These are phyloP conservation scores for Odontamblyopus lacepedii DNA, from an alignment of 2,797 vertebrate genomes.

Conservation along the genomic window DNA sequence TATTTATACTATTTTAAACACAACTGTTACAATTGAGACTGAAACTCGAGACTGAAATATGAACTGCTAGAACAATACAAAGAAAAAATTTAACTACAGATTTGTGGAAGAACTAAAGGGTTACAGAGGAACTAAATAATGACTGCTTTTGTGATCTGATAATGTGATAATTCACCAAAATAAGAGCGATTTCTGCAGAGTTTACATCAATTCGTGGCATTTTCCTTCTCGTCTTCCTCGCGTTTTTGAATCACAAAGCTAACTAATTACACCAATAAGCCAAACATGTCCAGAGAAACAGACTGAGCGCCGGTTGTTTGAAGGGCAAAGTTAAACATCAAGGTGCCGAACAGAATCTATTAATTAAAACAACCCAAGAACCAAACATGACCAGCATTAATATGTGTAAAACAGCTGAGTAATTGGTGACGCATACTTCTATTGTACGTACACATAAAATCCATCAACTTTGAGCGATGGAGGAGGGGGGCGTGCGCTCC, in stretches of 20 bases:
- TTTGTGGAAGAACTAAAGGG: background rate
- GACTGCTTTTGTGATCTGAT: no score
- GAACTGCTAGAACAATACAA: background rate
- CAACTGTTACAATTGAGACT: background rate
- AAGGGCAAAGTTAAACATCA: conserved; percentile 23
- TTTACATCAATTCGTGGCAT: no score
- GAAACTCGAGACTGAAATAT: background rate
- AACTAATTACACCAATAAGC: no score
- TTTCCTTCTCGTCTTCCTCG: background rate
- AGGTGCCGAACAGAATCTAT: conserved; percentile 38
- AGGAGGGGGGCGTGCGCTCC: conserved; percentile 21
- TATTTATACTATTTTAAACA: background rate
- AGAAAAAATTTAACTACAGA: background rate
- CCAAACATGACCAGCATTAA: conserved; percentile 15
- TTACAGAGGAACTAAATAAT: no score
- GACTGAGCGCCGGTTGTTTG: conserved; percentile 17
- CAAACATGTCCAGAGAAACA: conserved; percentile 13
- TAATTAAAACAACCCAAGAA: conserved; percentile 37
- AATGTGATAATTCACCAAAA: no score
- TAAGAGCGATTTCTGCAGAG: no score
- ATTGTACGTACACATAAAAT: conserved; percentile 5
- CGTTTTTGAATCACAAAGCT: background rate
- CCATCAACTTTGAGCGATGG: conserved; percentile 24
- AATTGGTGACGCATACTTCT: conserved; percentile 31
- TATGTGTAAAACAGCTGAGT: conserved; percentile 25